phyloP scores from a whole-genome alignment of 2,888 invertebrate genomes.

The Psococerastis gibbosa region DNA sequence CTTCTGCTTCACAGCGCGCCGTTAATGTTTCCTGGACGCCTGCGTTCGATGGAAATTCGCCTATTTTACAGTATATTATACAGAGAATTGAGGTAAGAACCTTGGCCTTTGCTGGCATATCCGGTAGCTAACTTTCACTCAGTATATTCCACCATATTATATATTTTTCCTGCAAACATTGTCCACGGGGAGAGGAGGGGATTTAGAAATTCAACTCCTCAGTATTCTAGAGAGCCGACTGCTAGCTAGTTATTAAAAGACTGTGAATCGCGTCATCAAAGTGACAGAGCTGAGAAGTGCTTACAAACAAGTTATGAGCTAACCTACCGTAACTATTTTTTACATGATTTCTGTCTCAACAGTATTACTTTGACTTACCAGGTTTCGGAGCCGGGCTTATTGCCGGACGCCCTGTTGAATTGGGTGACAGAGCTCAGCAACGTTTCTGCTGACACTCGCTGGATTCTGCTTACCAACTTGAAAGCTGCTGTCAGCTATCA shows the following conservation, averaged over 20 bases:
- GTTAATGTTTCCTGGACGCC: constrained; percentile 90
- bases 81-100: constrained; percentile 80
- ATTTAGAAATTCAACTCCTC: too few species aligned
- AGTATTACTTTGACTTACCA: too few species aligned
- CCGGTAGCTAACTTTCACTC: background rate
- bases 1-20: constrained; percentile 45
- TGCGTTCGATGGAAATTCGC: constrained; percentile 94
- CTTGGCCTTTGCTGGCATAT: too few species aligned
- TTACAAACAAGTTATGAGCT: too few species aligned
- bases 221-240: too few species aligned
- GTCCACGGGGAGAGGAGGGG: constrained; percentile 3
- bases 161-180: constrained; percentile 2
- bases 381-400: constrained; percentile 42
- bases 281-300: too few species aligned
- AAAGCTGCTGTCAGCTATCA: constrained; percentile 92
- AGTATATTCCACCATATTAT: background rate
- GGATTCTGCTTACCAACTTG: constrained; percentile 62
- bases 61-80: constrained; percentile 78
- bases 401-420: constrained; percentile 65
- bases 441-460: constrained; percentile 59
- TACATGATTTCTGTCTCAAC: too few species aligned
- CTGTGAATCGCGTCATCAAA: too few species aligned
- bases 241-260: too few species aligned
- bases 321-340: too few species aligned
- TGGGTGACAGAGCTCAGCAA: constrained; percentile 80